Evolutionary conservation across 2,797 vertebrate genomes (phyloP).

Genomic region (Moxostoma hubbsi): DNA sequence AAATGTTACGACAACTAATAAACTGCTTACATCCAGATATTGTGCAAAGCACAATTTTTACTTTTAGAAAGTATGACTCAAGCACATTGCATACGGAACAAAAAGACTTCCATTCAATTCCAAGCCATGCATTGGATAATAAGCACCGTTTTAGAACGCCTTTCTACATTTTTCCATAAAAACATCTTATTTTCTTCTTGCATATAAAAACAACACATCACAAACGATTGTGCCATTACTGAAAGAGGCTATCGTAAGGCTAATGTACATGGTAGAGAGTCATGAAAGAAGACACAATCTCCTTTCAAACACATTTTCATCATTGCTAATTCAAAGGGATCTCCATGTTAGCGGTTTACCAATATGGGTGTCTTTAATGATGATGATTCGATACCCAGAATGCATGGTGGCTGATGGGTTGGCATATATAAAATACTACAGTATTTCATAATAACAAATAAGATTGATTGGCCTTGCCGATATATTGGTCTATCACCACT

Average conservation of each 20-base stretch:
- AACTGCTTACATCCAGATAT: background rate
- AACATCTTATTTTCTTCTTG: slow-evolving; percentile 25
- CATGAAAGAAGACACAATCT: slow-evolving; percentile 19
- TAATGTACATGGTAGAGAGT: slow-evolving; percentile 1
- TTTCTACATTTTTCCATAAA: background rate
- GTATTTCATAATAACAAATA: too few relatives aligned
- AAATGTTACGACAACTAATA: background rate
- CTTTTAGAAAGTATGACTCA: background rate
- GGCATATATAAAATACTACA: too few relatives aligned
- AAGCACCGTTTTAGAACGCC: slow-evolving; percentile 18
- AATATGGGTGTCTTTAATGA: too few relatives aligned
- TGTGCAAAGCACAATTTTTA: background rate
- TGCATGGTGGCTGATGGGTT: too few relatives aligned
- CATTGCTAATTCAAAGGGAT: background rate
- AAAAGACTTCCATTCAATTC: slow-evolving; percentile 6
- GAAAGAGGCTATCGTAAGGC: slow-evolving; percentile 14
- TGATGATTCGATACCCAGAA: too few relatives aligned
- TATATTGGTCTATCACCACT: background rate
- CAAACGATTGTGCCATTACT: slow-evolving; percentile 26
- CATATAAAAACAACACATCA: background rate
- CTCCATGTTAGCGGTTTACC: background rate
- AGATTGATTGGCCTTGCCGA: background rate
- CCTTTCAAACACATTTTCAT: slow-evolving; percentile 1
- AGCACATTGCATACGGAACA: background rate
- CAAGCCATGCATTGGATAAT: slow-evolving; percentile 16